Base-by-base conservation (phyloP, 2,797 vertebrate genomes). In the Mormyrops boulengeri region DNA sequence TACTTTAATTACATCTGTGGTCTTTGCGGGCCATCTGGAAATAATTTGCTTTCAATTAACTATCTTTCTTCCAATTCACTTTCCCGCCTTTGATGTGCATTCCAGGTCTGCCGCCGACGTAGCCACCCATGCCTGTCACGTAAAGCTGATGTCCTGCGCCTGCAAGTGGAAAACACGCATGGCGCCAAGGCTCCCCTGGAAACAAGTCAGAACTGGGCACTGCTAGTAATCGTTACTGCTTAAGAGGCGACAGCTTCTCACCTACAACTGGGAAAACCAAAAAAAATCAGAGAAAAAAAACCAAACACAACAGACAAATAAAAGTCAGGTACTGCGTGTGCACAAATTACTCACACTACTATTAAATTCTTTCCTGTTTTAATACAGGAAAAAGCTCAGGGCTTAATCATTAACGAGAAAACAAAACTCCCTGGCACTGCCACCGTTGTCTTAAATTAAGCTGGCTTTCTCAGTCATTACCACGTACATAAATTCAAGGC, bases 1-100 rank as follows among this genome's bases (percentile, higher is more conserved):
- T 92, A 93, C 93, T 93, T 95, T 95, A 94, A 95, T 95, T 93
- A 94, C 92, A 93, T 88, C 38, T 91, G 89, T 44, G 92, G 92
- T 82, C 93, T 93, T 93, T 93, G 90, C 90, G 89, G 86, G 91
- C 92, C 95, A 95, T 96, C 95, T 96, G 95, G 94, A 95, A 95
- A 93, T 94, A 89, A 95, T 95, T 93, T 92, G 94, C 93, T 93
- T 94, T 94, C 94, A 95, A 96, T 95, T 95, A 95, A 94, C 93
- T 95, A 91, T 93, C 91, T 91, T 94, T 92, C 92, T 94, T 92
- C 91, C 91, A 87, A 87, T 94, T 94, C 91, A 92, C 91, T 90
- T 90, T 92, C 94, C 84, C 88, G 87, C 87, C 93, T 95, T 94
- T 95, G 93, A 94, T 94, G 93, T 91, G 1, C 87, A 91, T 91